Evolutionary conservation across 2,888 invertebrate species (phyloP), one percentile per base, ranked within the genome.

Genomic region (Phymatocera aterrima): DNA sequence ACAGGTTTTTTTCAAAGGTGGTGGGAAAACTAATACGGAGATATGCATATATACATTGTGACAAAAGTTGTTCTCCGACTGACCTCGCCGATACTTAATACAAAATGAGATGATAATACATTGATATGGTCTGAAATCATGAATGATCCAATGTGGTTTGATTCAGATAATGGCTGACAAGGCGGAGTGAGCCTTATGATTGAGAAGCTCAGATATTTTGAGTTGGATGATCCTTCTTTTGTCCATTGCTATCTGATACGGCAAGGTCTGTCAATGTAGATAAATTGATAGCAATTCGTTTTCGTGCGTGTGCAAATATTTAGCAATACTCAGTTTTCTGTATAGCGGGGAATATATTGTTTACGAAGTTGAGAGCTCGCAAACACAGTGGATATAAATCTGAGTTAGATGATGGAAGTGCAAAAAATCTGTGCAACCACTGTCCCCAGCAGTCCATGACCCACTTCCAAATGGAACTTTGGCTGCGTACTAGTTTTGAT

Each of bases 391-490:
- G 34, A 48, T 34, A 34, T 51, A 18, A 51, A 72, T 51, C 68
- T 51, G 48, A 48, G 48, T 72, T 51, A 51, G 51, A 51, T 28
- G 34, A n/a, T n/a, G n/a, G n/a, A 34, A 10, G 12, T 72, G 43
- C 48, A 72, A 72, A 72, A 72, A 48, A 51, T 34, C 28, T 34
- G 18, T 72, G 24, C 51, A 34, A 10, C 72, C 48, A 72, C 51
- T 43, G 51, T 51, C 48, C 40, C 10, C 15, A 54, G 54, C 40
- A 78, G 84, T 80, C 82, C 82, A 79, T 85, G 85, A 85, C 85
- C 85, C 82, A 85, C 81, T 85, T 86, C 72, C 80, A 72, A 28
- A n/a, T 70, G 83, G 82, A 84, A 83, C 85, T 85, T 83, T 83
- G n/a, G 84, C 84, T 83, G 83, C 46, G 46, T 57, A 57, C 21